Percentiles rank a stretch among this genome's conserved stretches.
phyloP scores from a whole-genome alignment of 2,797 vertebrate species.

The Potorous gilbertii region DNA sequence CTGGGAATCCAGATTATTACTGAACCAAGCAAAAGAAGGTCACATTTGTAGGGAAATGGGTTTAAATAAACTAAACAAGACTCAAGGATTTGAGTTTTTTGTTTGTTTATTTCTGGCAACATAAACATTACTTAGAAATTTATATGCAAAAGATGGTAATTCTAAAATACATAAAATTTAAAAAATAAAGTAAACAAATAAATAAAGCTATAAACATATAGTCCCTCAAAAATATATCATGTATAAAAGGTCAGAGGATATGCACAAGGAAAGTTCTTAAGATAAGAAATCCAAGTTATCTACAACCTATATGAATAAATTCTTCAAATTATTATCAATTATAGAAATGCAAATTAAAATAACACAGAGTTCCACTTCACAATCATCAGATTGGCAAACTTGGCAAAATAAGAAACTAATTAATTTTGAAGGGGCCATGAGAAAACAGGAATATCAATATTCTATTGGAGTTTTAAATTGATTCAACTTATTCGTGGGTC shows the following conservation, averaged over 20 bases:
- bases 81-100: neutral
- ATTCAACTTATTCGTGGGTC: neutral
- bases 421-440: neutral
- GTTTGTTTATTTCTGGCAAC: constrained; percentile 22
- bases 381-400: neutral
- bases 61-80: constrained; percentile 29
- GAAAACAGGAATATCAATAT: neutral
- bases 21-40: constrained; percentile 34
- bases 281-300: neutral
- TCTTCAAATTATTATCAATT: neutral
- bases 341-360: neutral
- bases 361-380: neutral
- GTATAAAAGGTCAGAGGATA: neutral
- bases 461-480: neutral
- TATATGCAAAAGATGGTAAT: neutral
- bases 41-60: neutral
- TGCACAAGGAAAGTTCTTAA: neutral
- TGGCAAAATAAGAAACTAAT: neutral
- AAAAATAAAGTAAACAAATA: no score
- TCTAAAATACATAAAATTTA: no score
- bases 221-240: neutral
- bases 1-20: neutral
- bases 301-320: neutral
- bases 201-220: constrained; percentile 8
- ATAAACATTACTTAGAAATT: constrained; percentile 36